Evolutionary conservation across 2,888 invertebrate genomes (phyloP).

Genomic region (Aquatica leii): DNA sequence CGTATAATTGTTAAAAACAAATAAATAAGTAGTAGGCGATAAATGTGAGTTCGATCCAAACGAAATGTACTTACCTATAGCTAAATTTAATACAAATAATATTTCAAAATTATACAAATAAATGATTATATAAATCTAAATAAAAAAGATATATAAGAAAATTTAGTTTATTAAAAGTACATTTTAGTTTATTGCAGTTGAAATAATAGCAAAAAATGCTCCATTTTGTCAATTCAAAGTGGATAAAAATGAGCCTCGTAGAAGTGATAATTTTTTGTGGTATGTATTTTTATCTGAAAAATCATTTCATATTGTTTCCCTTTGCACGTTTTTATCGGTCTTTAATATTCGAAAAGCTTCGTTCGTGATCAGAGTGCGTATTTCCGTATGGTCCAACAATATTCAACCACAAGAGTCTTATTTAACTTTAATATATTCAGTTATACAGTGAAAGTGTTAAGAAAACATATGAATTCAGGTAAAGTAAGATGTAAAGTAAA

Average conservation of each 20-base stretch:
- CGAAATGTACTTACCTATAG: no score
- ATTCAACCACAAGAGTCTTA: constrained; percentile 43
- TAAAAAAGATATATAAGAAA: no score
- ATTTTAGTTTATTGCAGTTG: no score
- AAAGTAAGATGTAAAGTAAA: constrained; percentile 42
- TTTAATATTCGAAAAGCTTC: constrained; percentile 44
- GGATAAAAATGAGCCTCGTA: constrained; percentile 32
- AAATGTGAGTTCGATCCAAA: no score
- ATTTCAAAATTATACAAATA: no score
- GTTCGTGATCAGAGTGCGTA: constrained; percentile 39
- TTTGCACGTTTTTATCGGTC: constrained; percentile 44
- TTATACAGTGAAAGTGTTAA: constrained; percentile 42
- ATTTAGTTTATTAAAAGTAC: no score
- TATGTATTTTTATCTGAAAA: constrained; percentile 35
- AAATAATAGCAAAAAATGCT: constrained; percentile 27
- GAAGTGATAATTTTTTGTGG: constrained; percentile 31
- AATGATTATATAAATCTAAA: no score
- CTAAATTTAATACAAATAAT: no score
- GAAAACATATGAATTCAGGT: constrained; percentile 38
- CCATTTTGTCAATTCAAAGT: constrained; percentile 14
- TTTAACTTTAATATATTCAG: constrained; percentile 46
- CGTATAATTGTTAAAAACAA: no score
- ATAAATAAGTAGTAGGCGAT: no score
- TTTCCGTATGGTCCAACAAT: constrained; percentile 42
- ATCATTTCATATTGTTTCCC: constrained; percentile 47